Conservation (phyloP, 2,888 invertebrate species). For the Metellina segmentata region DNA sequence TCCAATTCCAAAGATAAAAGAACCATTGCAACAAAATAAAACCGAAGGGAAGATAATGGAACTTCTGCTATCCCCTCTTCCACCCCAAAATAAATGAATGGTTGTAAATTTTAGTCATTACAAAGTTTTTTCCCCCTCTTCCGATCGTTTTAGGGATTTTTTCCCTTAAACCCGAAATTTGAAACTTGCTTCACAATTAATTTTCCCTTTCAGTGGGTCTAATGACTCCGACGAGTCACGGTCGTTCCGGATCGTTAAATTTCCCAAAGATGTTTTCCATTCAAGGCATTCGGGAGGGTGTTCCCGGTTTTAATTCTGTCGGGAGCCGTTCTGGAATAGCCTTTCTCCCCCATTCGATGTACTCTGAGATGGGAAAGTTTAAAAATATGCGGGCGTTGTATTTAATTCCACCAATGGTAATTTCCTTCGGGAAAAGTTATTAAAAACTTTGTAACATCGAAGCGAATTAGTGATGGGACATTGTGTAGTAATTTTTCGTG, state of each 20-base stretch:
- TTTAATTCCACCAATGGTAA: too few species aligned
- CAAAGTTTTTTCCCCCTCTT: conserved; percentile 9
- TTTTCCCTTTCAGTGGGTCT: conserved; percentile 56
- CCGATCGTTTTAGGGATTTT: background rate
- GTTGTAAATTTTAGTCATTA: conserved; percentile 30
- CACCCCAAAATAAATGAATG: conserved; percentile 29
- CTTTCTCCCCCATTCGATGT: too few species aligned
- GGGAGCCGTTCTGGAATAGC: too few species aligned
- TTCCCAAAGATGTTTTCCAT: background rate
- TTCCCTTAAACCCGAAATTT: conserved; percentile 37
- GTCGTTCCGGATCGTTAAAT: conserved; percentile 40
- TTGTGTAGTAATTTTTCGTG: too few species aligned
- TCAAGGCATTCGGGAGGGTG: background rate
- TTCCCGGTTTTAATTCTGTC: too few species aligned
- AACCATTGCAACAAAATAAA: background rate
- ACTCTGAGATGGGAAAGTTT: too few species aligned
- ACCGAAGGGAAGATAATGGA: background rate
- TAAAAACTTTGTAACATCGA: too few species aligned
- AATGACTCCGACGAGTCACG: conserved; percentile 43
- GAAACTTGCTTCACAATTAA: conserved; percentile 52
- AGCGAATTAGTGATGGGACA: too few species aligned
- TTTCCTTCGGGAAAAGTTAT: too few species aligned
- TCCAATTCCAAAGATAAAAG: background rate
- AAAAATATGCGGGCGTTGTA: too few species aligned
- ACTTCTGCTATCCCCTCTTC: background rate